These are phyloP conservation scores for Dolichotis patagonum DNA, from an alignment of 2,113 vertebrate genomes.

Conservation along the genomic window DNA sequence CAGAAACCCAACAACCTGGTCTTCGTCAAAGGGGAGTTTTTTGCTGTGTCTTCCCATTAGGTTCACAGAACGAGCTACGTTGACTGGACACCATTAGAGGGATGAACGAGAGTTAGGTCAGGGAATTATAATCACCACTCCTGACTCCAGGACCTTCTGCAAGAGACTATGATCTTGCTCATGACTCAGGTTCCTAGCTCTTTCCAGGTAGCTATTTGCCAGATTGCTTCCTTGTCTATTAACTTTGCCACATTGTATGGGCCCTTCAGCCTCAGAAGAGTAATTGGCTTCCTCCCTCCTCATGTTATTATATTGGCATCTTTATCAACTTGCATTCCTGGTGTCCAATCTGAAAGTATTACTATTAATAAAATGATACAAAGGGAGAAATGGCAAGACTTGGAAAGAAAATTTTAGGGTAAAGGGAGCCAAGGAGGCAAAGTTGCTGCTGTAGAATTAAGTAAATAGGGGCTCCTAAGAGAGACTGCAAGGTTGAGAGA, in stretches of 20 bases:
- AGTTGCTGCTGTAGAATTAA: not conserved
- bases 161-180: not conserved
- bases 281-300: not conserved
- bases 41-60: not conserved
- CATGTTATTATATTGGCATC: not conserved
- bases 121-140: not conserved
- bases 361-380: not conserved
- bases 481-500: not conserved
- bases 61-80: not conserved
- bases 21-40: not conserved
- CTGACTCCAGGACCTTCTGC: not conserved
- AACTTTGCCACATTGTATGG: not conserved
- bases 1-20: not conserved
- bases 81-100: not conserved
- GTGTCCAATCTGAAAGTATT: not conserved
- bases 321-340: not conserved
- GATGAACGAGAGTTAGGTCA: not conserved
- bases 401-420: not conserved
- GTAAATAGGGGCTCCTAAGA: not conserved
- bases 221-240: not conserved
- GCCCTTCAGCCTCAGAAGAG: not conserved
- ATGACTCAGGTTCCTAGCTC: not conserved
- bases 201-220: not conserved
- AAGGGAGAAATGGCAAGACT: not conserved
- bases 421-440: not conserved